Percentiles rank a stretch among this genome's conserved stretches.
Conservation (phyloP, 2,888 invertebrate species). For the Ypsolopha sequella region DNA sequence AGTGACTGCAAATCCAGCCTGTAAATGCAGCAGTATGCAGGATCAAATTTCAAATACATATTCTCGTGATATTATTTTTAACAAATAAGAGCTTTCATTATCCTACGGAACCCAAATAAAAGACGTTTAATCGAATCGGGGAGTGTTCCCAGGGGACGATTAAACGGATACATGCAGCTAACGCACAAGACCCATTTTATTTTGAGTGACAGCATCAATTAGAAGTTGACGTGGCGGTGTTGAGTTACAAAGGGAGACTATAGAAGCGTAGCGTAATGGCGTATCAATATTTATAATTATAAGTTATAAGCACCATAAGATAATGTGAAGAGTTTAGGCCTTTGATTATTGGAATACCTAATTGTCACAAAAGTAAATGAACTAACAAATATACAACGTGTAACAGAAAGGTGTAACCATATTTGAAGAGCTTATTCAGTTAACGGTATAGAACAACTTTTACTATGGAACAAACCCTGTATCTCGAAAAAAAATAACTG, state of each 20-base stretch:
- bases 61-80: no score
- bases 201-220: conserved; percentile 68
- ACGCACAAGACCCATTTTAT: conserved; percentile 32
- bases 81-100: not conserved
- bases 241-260: conserved; percentile 51
- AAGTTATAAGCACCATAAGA: no score
- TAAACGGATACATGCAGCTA: conserved; percentile 30
- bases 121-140: conserved; percentile 26
- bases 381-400: no score
- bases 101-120: conserved; percentile 18
- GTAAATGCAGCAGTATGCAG: no score
- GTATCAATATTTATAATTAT: conserved; percentile 58
- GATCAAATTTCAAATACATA: no score
- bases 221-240: conserved; percentile 59
- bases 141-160: conserved; percentile 38
- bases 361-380: no score
- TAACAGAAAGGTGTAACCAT: no score
- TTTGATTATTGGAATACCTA: not conserved
- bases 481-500: no score
- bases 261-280: conserved; percentile 47
- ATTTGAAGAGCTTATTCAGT: no score
- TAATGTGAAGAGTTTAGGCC: conserved; percentile 18
- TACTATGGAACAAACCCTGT: no score
- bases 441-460: no score
- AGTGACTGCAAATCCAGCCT: no score